Percentiles rank a stretch among this genome's conserved stretches.
Conservation (phyloP, 2,797 vertebrate genomes). For the Notolabrus celidotus region DNA sequence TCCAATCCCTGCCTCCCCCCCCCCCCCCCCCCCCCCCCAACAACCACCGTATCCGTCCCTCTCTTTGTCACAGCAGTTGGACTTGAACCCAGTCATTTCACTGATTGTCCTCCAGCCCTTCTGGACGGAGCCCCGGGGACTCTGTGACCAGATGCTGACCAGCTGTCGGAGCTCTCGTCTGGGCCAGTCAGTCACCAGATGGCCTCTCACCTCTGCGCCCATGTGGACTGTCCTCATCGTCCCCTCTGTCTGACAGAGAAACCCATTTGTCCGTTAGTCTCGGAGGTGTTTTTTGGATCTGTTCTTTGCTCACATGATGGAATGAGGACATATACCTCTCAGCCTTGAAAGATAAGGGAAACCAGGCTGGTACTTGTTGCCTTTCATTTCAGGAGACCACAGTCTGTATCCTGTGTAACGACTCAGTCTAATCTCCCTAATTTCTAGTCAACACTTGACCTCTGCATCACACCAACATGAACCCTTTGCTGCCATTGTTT, state of each 20-base stretch:
- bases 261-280: constrained; percentile 1
- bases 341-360: too few species aligned
- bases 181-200: constrained; percentile 44
- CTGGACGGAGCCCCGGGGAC: constrained; percentile 28
- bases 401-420: too few species aligned
- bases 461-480: too few species aligned
- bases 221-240: constrained; percentile 10
- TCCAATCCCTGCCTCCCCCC: background rate
- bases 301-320: background rate
- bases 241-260: constrained; percentile 6
- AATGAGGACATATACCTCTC: too few species aligned
- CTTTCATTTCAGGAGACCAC: background rate
- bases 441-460: too few species aligned
- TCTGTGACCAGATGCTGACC: constrained; percentile 49
- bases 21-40: background rate
- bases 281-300: background rate
- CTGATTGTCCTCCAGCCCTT: constrained; percentile 20
- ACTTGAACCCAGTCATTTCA: constrained; percentile 7
- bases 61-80: constrained; percentile 12
- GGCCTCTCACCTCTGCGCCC: constrained; percentile 45
- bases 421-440: too few species aligned
- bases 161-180: constrained; percentile 39
- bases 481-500: too few species aligned
- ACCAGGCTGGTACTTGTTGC: too few species aligned
- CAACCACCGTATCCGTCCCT: background rate